Base-by-base conservation (phyloP, 2,888 invertebrate genomes). In the Oscheius sp. region DNA sequence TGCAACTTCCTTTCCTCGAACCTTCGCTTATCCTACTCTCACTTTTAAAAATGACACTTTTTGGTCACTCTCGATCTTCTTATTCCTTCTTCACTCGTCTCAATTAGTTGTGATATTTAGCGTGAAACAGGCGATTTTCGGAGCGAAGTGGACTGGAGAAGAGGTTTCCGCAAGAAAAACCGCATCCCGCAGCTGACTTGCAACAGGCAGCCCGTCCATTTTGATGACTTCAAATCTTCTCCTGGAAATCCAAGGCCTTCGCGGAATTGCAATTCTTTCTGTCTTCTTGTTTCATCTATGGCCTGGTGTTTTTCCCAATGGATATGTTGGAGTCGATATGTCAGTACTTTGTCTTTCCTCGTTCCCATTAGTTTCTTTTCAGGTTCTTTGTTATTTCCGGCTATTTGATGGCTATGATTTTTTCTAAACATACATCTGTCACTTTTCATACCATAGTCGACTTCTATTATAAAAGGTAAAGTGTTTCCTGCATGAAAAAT, bases 351-450 rank as follows among this genome's bases (percentile, higher is more conserved):
- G 5, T 12, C 12, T 52, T 21, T 52, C 21, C 21, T 12, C 18
- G n/a, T 23, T 56, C 6, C 2, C 23, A 56, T 12, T 6, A 56
- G 16, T 49, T 5, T 18, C 21, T 3, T 46, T 63, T 21, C 46
- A 63, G 45, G n/a, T 68, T 63, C 23, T 63, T 63, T 25, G 46
- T 63, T 13, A 46, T 63, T 46, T 45, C 63, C n/a, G 63, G 63
- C 63, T 45, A 46, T 43, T 23, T 63, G n/a, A 63, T 63, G 63
- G 13, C 63, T 18, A 21, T 46, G 23, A 63, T 45, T 16, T 63
- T 45, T n/a, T 45, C 46, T 1, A 63, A 63, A 12, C 21, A 45
- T 45, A 18, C 18, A 6, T 5, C 23, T 3, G 9, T 63, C 3
- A 2, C 41, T 21, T 12, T 41, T 3, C 13, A 61, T 13, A n/a